Evolutionary conservation across 2,797 vertebrate genomes (phyloP).

Genomic region (Hylomyscus alleni): DNA sequence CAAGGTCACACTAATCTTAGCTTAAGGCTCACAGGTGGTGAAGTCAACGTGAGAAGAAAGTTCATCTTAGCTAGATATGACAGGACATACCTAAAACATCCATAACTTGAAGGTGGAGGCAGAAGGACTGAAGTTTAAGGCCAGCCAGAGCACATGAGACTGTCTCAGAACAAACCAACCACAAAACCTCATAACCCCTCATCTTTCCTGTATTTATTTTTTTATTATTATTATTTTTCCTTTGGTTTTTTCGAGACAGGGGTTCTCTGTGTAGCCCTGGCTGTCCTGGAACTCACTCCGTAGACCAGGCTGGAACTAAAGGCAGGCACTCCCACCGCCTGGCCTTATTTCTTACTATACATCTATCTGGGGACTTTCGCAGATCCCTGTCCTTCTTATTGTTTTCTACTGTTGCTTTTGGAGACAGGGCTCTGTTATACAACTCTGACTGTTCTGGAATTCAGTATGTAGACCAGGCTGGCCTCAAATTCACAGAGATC

Average conservation of each 20-base stretch:
- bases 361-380: background rate
- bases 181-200: background rate
- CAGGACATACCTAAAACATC: background rate
- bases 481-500: background rate
- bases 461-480: background rate
- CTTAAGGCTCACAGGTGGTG: background rate
- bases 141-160: background rate
- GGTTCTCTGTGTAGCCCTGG: no score
- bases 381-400: background rate
- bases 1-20: background rate
- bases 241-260: no score
- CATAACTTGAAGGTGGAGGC: background rate
- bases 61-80: background rate
- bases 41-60: background rate
- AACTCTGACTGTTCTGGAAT: background rate
- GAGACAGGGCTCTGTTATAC: background rate
- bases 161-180: background rate
- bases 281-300: no score
- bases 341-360: background rate
- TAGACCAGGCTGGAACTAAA: no score
- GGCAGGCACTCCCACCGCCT: no score
- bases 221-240: background rate
- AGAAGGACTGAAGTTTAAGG: background rate
- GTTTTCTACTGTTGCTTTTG: background rate
- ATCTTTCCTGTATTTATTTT: background rate